Conservation (phyloP, 2,113 vertebrate genomes). For the Phalacrocorax carbo region DNA sequence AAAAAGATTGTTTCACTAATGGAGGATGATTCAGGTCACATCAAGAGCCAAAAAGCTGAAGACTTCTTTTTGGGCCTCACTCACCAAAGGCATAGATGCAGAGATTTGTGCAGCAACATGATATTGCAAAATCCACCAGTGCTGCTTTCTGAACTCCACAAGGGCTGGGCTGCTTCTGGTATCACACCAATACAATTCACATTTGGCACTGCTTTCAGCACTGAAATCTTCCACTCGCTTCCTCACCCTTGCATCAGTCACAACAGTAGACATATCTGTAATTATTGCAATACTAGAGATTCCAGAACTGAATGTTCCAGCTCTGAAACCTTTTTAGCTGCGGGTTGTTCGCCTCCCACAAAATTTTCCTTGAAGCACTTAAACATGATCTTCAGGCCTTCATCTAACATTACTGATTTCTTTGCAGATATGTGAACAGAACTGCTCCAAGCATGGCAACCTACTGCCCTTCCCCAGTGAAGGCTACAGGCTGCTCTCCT, state of each 20-base stretch:
- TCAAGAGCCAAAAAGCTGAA: background rate
- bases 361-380: background rate
- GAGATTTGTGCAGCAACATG: background rate
- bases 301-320: background rate
- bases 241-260: background rate
- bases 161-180: constrained; percentile 12
- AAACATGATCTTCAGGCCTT: background rate
- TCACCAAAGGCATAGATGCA: background rate
- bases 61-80: background rate
- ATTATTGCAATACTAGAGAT: background rate
- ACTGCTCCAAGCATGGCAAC: background rate
- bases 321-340: background rate
- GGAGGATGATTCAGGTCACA: background rate
- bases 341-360: background rate
- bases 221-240: background rate
- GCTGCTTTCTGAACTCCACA: background rate
- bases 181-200: background rate
- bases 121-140: background rate
- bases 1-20: background rate
- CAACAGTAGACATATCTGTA: background rate
- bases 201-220: background rate
- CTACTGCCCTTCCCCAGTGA: background rate
- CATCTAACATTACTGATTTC: background rate
- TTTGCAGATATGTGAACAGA: background rate
- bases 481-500: background rate